Base-by-base conservation (phyloP, 2,888 invertebrate genomes). In the Acanthopleura granulata region DNA sequence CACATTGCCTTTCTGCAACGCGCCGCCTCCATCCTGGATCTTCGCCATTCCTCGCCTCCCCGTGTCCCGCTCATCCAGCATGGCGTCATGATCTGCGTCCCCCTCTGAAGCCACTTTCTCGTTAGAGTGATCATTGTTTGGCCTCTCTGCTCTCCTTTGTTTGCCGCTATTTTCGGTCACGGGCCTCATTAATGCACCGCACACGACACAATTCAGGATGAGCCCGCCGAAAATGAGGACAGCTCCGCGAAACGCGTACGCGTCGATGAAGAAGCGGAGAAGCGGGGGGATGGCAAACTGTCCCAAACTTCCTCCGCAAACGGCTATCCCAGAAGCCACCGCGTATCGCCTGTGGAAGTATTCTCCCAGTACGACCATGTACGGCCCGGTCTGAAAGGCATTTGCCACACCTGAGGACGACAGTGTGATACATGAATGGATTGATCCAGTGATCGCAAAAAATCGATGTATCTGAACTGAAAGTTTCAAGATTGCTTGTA, bases 271-370 rank as follows among this genome's bases (percentile, higher is more conserved):
- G 9, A 71, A 62, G 16, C 78, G 72, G 15, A 72, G 57, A 14
- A 79, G n/a, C 27, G 80, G 78, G 11, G 74, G 79, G 69, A 79
- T 75, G 12, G 77, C 72, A 18, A 80, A 74, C 0, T 74, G 75
- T 0, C 80, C 80, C 49, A 78, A 69, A 22, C 74, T 77, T 0
- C 78, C 75, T 27, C 79, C 80, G 27, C 78, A 76, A 16, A 75
- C 74, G 1, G 76, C 69, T 9, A 80, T 30, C 14, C 78, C 73
- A 57, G 75, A 77, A 49, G 80, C 80, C 0, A 80, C 49, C 11
- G 77, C 80, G 6, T 78, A 73, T 15, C 77, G 71, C 40, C 76
- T 76, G 40, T 80, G 62, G 72, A 80, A 80, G 73, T 80, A 80
- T 29, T 57, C 72, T 27, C 75, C 77, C 12, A 80, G 70, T 0